Conservation (phyloP, 2,113 vertebrate species). For the Emydocephalus ijimae region DNA sequence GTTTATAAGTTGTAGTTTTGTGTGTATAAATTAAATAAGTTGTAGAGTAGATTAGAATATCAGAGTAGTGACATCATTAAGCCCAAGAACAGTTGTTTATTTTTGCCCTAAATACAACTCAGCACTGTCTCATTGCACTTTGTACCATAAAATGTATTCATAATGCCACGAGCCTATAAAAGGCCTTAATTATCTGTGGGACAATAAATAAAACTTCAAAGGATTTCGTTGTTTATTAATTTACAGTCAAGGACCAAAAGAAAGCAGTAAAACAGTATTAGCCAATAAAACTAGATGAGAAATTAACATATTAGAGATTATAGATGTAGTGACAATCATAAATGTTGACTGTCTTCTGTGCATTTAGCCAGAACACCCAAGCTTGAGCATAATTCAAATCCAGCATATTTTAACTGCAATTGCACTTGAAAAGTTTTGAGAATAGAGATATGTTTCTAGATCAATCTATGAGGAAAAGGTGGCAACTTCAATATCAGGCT, state of each 20-base stretch:
- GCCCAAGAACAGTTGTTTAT: not conserved
- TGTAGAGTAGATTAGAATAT: not conserved
- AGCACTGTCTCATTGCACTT: not conserved
- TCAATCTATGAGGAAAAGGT: not conserved
- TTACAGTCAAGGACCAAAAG: not conserved
- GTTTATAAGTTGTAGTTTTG: not conserved
- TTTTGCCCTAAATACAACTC: not conserved
- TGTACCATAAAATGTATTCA: not conserved
- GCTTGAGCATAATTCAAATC: not conserved
- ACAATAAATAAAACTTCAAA: not conserved
- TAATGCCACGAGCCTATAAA: not conserved
- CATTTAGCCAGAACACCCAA: not conserved
- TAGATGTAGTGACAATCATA: not conserved
- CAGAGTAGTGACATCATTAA: not conserved
- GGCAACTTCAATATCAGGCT: not conserved
- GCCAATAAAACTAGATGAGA: not conserved
- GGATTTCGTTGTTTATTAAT: not conserved
- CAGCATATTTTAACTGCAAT: not conserved
- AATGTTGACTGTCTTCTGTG: not conserved
- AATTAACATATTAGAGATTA: not conserved
- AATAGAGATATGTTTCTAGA: not conserved
- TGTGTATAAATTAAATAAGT: not conserved
- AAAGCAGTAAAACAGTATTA: not conserved
- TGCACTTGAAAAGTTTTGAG: not conserved
- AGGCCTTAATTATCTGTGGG: conserved; percentile 10